These are phyloP conservation scores for Leptoteleia sp. DNA, from an alignment of 1,140 invertebrate species.

Conservation along the genomic window DNA sequence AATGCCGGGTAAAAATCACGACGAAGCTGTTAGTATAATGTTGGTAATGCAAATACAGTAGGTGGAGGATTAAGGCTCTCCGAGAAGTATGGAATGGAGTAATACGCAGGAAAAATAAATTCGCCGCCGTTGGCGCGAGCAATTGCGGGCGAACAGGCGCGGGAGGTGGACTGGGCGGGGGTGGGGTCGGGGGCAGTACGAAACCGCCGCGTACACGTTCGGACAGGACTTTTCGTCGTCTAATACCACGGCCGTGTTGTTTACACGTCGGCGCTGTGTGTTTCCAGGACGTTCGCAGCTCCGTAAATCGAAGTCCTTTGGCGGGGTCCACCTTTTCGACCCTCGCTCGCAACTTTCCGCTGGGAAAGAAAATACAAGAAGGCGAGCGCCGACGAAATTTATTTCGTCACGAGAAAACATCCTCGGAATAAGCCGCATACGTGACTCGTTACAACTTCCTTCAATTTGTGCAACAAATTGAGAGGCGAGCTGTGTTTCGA, in stretches of 20 bases:
- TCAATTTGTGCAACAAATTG: conserved; percentile 52
- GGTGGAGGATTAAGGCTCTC: conserved; percentile 38
- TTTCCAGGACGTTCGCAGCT: conserved; percentile 34
- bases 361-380: conserved; percentile 43
- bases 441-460: conserved; percentile 48
- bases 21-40: conserved; percentile 50
- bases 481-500: conserved; percentile 6
- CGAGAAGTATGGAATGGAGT: conserved; percentile 34
- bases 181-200: conserved; percentile 4
- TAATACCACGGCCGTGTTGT: conserved; percentile 47
- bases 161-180: neutral
- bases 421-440: conserved; percentile 54
- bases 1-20: conserved; percentile 50
- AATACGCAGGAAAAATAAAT: conserved; percentile 45
- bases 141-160: conserved; percentile 5
- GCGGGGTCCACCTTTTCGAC: conserved; percentile 36
- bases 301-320: conserved; percentile 57
- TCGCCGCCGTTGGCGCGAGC: conserved; percentile 8
- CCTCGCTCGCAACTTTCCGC: conserved; percentile 42
- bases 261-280: conserved; percentile 47
- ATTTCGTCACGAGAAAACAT: conserved; percentile 54
- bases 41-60: conserved; percentile 55
- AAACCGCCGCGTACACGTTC: conserved; percentile 23
- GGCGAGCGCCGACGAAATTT: conserved; percentile 31
- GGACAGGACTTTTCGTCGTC: conserved; percentile 40